A percentile compares a stretch with the other conserved stretches of the same genome.
phyloP scores from a whole-genome alignment of 92 coral and sea anemone species.

The Blastomussa wellsi region DNA sequence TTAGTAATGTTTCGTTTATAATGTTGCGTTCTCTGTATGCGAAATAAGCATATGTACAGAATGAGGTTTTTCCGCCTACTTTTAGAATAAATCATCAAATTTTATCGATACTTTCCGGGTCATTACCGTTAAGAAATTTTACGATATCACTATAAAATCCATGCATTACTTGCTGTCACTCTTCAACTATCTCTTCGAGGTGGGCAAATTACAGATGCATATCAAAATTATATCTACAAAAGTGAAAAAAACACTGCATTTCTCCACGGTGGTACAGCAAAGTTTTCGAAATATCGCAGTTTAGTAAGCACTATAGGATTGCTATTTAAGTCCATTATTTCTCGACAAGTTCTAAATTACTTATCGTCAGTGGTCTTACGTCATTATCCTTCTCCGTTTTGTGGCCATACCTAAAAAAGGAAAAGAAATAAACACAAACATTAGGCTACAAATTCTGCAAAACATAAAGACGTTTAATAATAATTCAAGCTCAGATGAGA shows the following conservation, averaged over 20 bases:
- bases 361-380: constrained; percentile 28
- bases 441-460: neutral
- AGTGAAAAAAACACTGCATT: neutral
- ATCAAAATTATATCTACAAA: neutral
- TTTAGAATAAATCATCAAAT: too few relatives aligned
- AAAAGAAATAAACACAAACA: neutral
- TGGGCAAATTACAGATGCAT: neutral
- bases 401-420: constrained; percentile 25
- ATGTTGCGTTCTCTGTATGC: neutral
- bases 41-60: too few relatives aligned
- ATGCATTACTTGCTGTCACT: neutral
- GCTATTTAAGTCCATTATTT: neutral
- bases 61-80: too few relatives aligned
- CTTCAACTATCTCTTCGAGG: neutral
- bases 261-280: neutral
- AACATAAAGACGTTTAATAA: neutral
- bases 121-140: neutral
- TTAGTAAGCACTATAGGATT: neutral
- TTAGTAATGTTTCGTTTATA: neutral
- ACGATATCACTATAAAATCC: neutral
- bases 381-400: constrained; percentile 13
- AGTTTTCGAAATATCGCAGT: neutral
- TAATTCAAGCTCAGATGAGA: neutral
- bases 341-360: constrained; percentile 38
- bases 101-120: too few relatives aligned